Percentiles rank a stretch among this genome's conserved stretches.
Conservation (phyloP, 2,113 vertebrate species). For the Leptodactylus fuscus region DNA sequence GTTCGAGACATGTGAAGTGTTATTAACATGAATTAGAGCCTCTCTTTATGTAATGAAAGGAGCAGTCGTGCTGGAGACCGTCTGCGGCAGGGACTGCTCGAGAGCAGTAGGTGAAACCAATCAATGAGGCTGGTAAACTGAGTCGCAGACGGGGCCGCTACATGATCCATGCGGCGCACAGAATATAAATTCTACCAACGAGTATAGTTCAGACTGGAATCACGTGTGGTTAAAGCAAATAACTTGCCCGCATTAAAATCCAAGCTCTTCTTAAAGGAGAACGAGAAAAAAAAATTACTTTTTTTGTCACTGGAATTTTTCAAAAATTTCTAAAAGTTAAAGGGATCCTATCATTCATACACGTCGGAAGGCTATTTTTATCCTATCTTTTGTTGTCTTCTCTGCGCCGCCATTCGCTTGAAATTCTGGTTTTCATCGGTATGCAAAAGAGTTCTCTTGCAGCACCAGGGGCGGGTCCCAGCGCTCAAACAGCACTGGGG, state of each 20-base stretch:
- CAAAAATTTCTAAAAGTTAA: too few species aligned
- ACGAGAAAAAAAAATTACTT: background rate
- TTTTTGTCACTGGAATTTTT: too few species aligned
- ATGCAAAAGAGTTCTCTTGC: too few species aligned
- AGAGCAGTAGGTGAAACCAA: constrained; percentile 27
- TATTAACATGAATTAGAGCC: constrained; percentile 49
- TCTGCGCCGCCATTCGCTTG: too few species aligned
- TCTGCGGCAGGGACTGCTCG: background rate
- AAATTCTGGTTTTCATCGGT: too few species aligned
- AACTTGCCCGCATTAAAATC: background rate
- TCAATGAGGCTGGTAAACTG: constrained; percentile 35
- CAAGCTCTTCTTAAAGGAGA: background rate
- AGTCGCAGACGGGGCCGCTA: constrained; percentile 7
- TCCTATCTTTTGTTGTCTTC: too few species aligned
- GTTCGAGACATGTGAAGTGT: constrained; percentile 28
- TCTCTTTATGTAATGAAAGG: constrained; percentile 36
- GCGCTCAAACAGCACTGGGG: too few species aligned
- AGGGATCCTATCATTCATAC: too few species aligned
- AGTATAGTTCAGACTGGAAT: background rate
- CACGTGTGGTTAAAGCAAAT: background rate
- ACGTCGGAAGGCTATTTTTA: too few species aligned
- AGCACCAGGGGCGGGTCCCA: too few species aligned
- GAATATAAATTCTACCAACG: constrained; percentile 8
- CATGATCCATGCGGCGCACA: background rate
- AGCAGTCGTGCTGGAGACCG: background rate